These are phyloP conservation scores for Alethe diademata DNA, from an alignment of 2,113 vertebrate species.

Conservation along the genomic window DNA sequence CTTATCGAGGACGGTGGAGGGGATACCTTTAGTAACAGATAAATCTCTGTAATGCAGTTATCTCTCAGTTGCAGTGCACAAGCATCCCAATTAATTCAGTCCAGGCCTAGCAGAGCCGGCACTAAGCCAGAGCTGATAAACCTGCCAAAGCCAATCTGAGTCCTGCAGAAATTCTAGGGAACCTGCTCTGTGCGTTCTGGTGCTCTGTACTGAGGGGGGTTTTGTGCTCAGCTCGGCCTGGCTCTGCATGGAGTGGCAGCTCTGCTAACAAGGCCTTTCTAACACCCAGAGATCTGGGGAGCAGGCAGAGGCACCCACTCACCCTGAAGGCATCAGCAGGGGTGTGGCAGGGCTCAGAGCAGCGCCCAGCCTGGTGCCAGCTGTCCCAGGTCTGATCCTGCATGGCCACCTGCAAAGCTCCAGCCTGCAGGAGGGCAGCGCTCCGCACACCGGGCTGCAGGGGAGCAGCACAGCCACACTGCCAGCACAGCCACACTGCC, in stretches of 20 bases:
- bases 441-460: neutral
- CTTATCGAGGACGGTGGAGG: constrained; percentile 43
- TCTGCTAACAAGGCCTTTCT: neutral
- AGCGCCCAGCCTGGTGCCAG: neutral
- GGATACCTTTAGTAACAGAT: constrained; percentile 59
- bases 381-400: neutral
- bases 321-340: neutral
- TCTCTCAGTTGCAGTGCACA: constrained; percentile 61
- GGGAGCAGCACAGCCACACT: neutral
- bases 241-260: rapidly evolving
- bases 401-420: neutral
- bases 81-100: constrained; percentile 67
- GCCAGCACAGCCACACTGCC: rapidly evolving
- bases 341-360: neutral
- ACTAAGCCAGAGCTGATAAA: constrained; percentile 65
- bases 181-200: neutral
- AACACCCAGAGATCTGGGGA: neutral
- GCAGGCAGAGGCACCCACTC: neutral
- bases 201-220: neutral
- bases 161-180: constrained; percentile 31
- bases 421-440: rapidly evolving
- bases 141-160: constrained; percentile 58
- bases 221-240: neutral
- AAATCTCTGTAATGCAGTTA: constrained; percentile 68
- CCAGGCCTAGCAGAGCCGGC: constrained; percentile 57